Evolutionary conservation across 2,888 invertebrate genomes (phyloP).

Genomic region (Nomada ferruginata): DNA sequence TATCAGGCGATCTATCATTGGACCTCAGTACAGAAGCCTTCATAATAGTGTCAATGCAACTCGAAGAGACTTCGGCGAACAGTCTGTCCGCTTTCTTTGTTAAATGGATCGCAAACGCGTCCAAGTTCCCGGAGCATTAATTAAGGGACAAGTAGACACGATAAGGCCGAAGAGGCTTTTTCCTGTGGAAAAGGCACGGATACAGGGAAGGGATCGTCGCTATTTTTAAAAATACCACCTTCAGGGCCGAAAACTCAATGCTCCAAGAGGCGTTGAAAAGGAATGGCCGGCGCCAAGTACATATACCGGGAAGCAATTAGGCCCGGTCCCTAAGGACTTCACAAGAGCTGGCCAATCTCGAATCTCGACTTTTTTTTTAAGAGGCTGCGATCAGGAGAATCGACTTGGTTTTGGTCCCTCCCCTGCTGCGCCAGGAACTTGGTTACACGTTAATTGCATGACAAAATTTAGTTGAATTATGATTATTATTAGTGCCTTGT

Average conservation of each 20-base stretch:
- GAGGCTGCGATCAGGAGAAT: conserved; percentile 32
- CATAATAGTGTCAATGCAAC: background rate
- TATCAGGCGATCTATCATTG: too few relatives aligned
- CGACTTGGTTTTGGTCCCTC: background rate
- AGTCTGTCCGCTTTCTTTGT: background rate
- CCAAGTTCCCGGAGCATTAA: conserved; percentile 40
- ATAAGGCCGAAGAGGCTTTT: conserved; percentile 38
- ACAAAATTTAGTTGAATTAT: background rate
- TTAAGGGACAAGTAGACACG: conserved; percentile 56
- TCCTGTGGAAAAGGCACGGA: background rate
- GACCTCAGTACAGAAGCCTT: background rate
- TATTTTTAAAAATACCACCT: conserved; percentile 46
- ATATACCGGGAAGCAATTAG: conserved; percentile 59
- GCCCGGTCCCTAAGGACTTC: conserved; percentile 42
- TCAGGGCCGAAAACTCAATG: conserved; percentile 28
- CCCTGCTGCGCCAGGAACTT: background rate
- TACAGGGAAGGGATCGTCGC: conserved; percentile 34
- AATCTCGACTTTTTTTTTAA: conserved; percentile 43
- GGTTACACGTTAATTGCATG: background rate
- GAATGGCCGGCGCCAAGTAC: conserved; percentile 27
- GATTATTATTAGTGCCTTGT: background rate
- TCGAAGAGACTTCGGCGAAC: conserved; percentile 11
- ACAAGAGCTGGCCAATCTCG: conserved; percentile 46
- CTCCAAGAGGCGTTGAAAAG: conserved; percentile 50
- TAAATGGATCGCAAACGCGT: conserved; percentile 44